Conservation (phyloP, 2,113 vertebrate species). For the Pteropus alecto region DNA sequence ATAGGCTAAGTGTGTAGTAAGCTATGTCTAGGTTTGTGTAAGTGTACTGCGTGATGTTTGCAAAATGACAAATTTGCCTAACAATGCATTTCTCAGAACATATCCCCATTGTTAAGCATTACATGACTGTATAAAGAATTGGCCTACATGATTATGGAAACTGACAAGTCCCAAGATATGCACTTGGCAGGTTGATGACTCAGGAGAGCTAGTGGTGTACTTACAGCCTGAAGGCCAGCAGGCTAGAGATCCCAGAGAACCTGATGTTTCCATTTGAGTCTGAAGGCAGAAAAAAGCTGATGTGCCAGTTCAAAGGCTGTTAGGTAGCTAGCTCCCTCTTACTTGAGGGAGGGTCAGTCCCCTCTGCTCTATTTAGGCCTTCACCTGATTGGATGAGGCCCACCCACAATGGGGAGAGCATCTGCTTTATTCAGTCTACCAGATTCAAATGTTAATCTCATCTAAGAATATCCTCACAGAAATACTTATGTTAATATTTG, state of each 20-base stretch:
- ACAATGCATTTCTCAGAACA: not conserved
- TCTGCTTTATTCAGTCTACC: not conserved
- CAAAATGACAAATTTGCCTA: not conserved
- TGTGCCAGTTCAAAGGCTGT: not conserved
- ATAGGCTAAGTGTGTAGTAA: not conserved
- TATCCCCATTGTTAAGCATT: not conserved
- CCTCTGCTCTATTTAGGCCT: not conserved
- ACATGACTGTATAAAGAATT: not conserved
- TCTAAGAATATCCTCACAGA: no score
- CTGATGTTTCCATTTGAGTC: no score
- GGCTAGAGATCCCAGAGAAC: no score
- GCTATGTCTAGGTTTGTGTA: not conserved
- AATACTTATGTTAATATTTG: no score
- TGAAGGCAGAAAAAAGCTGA: not conserved
- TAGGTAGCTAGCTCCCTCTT: not conserved
- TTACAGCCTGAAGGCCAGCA: not conserved
- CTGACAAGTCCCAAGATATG: not conserved
- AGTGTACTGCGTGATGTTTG: not conserved
- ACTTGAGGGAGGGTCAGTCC: not conserved
- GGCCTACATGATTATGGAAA: not conserved
- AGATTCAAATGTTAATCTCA: not conserved
- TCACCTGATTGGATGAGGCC: not conserved
- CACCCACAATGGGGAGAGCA: not conserved
- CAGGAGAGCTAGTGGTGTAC: not conserved
- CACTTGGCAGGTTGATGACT: not conserved